Conservation (phyloP, 2,888 invertebrate species). For the Bombylius discolor region DNA sequence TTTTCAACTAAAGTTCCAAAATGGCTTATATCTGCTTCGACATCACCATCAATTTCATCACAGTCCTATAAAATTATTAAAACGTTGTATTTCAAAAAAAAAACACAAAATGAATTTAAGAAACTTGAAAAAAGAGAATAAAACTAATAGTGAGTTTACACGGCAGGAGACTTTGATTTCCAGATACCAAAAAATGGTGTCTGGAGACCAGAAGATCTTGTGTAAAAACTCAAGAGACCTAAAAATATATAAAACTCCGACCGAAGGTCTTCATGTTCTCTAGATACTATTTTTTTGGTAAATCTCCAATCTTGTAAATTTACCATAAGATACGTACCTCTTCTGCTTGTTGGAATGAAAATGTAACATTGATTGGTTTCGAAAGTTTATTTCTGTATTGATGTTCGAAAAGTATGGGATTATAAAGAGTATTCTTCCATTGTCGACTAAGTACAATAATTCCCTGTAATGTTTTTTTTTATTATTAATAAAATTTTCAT, state of each 20-base stretch:
- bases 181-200: too few relatives aligned
- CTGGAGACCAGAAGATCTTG: too few relatives aligned
- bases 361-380: constrained; percentile 76
- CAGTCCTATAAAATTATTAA: constrained; percentile 22
- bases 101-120: not conserved
- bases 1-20: constrained; percentile 31
- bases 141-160: too few relatives aligned
- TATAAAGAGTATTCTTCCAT: constrained; percentile 93
- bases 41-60: constrained; percentile 35
- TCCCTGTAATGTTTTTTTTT: constrained; percentile 43
- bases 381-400: constrained; percentile 74
- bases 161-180: too few relatives aligned
- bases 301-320: too few relatives aligned
- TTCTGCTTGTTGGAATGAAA: constrained; percentile 70
- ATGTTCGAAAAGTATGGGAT: constrained; percentile 78
- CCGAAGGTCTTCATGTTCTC: too few relatives aligned
- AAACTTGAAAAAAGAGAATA: too few relatives aligned
- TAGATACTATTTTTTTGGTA: too few relatives aligned
- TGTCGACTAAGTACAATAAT: constrained; percentile 92
- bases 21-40: constrained; percentile 29
- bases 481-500: constrained; percentile 14
- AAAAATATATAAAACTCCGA: too few relatives aligned
- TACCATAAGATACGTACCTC: constrained; percentile 44
- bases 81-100: too few relatives aligned
- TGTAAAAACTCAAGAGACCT: too few relatives aligned